phyloP scores from a whole-genome alignment of 2,113 vertebrate genomes.

The Tychaedon coryphoeus region DNA sequence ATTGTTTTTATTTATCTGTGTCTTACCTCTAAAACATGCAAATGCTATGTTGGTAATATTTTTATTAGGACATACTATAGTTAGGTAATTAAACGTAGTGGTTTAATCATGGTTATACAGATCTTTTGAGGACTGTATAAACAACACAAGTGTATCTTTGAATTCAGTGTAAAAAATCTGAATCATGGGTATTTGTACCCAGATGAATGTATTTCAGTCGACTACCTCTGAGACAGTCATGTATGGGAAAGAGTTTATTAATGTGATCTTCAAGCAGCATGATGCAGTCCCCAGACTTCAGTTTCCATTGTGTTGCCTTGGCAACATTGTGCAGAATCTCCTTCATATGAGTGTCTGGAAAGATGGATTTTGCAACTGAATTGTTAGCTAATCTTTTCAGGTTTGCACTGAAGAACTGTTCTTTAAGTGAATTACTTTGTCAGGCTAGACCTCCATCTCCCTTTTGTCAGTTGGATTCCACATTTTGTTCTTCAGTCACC shows the following conservation, averaged over 20 bases:
- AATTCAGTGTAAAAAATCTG: background rate
- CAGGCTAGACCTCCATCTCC: background rate
- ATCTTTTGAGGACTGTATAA: background rate
- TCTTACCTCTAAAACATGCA: background rate
- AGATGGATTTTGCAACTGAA: background rate
- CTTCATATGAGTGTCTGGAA: background rate
- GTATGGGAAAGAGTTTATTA: background rate
- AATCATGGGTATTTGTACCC: background rate
- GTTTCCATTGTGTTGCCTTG: conserved; percentile 2
- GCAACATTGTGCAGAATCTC: background rate
- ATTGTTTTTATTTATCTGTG: background rate
- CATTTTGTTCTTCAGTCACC: background rate
- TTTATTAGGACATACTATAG: background rate
- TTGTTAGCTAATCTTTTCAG: background rate
- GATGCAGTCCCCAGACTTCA: background rate
- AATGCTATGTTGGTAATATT: background rate
- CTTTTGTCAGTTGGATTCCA: background rate
- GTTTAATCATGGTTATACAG: background rate
- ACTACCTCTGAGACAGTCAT: background rate
- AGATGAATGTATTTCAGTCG: background rate
- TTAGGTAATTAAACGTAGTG: background rate
- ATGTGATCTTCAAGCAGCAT: background rate
- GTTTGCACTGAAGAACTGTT: background rate
- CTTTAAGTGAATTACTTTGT: background rate
- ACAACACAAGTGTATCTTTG: background rate